Conservation (phyloP, 2,797 vertebrate species). For the Perodicticus potto region DNA sequence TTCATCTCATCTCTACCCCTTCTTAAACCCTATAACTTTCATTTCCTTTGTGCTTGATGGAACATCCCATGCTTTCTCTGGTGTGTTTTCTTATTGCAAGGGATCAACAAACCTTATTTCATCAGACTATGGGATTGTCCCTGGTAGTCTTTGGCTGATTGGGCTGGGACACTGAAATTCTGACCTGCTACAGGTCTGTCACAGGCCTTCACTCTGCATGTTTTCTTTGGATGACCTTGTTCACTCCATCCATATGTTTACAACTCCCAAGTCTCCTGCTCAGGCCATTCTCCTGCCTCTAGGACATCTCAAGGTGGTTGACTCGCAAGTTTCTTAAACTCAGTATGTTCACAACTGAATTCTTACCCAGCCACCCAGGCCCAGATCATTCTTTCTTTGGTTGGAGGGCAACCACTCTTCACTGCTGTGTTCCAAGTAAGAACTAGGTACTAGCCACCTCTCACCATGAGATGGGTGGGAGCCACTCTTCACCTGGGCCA, state of each 20-base stretch:
- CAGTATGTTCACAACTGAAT: slow-evolving; percentile 4
- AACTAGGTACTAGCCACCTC: neutral
- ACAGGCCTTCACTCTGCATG: neutral
- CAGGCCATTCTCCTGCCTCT: neutral
- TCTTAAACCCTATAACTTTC: neutral
- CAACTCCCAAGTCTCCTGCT: neutral
- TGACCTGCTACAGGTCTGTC: neutral
- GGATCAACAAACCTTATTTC: neutral
- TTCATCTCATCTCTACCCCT: neutral
- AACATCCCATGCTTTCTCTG: neutral
- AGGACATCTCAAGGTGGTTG: neutral
- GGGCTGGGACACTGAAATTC: neutral
- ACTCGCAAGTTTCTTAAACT: slow-evolving; percentile 1
- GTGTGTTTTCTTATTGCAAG: neutral
- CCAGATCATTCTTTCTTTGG: neutral
- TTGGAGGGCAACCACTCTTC: neutral
- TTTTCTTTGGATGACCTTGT: slow-evolving; percentile 22
- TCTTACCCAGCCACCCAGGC: neutral
- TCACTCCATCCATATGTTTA: neutral
- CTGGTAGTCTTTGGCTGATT: neutral
- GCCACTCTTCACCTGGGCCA: neutral
- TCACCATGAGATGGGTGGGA: neutral
- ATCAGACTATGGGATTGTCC: neutral
- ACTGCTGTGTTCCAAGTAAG: slow-evolving; percentile 9
- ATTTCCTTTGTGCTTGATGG: neutral